Percentiles rank a stretch among this genome's conserved stretches.
Conservation (phyloP, 2,113 vertebrate genomes). For the Dendrocopos noguchii region DNA sequence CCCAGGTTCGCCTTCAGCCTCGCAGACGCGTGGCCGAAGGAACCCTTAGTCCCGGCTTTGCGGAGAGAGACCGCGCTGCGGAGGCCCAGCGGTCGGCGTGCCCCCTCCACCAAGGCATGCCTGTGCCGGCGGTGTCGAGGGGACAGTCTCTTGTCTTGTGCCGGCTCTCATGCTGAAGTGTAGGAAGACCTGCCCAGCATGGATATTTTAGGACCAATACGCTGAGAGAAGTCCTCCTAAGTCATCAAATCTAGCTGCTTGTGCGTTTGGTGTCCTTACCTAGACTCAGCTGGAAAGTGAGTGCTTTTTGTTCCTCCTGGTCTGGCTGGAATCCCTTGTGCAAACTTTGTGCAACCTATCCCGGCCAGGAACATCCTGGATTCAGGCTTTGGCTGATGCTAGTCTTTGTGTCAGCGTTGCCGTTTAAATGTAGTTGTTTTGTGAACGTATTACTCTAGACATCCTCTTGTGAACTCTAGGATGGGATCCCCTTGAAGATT, state of each 20-base stretch:
- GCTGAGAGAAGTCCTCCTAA: neutral
- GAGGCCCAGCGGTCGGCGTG: neutral
- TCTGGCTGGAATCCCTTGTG: neutral
- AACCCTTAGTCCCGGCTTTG: neutral
- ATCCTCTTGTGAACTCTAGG: neutral
- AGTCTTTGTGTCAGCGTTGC: neutral
- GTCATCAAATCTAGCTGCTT: neutral
- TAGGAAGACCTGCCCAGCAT: neutral
- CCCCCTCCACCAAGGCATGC: accelerated
- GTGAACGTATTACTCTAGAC: neutral
- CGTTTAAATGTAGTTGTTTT: neutral
- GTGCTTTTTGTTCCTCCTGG: neutral
- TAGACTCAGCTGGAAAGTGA: neutral
- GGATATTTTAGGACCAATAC: accelerated
- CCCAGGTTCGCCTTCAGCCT: neutral
- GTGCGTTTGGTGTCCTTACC: neutral
- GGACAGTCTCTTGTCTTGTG: neutral
- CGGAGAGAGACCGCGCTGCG: neutral
- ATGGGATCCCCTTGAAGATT: neutral
- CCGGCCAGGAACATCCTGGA: accelerated
- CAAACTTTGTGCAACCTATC: accelerated
- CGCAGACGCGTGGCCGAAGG: neutral
- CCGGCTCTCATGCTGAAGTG: accelerated
- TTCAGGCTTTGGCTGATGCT: neutral
- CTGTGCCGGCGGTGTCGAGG: neutral